phyloP scores from a whole-genome alignment of 2,888 invertebrate species.

The Drosophila lacicola region DNA sequence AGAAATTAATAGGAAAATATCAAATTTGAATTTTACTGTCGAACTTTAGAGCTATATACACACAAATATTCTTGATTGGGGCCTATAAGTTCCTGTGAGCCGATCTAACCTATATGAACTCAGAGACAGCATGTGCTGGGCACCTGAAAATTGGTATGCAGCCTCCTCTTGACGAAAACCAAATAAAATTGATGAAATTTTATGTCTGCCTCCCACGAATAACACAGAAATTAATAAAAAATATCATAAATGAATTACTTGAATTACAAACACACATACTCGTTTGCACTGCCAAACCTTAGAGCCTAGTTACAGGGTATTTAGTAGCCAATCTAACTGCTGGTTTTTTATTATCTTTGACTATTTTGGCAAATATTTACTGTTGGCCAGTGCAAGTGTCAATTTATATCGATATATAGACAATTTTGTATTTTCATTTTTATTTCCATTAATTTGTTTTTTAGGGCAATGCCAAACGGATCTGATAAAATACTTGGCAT shows the following conservation, averaged over 20 bases:
- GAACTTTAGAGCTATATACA: too few species aligned
- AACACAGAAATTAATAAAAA: too few species aligned
- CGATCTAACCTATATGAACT: neutral
- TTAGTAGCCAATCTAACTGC: neutral
- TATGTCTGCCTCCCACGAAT: neutral
- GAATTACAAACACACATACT: too few species aligned
- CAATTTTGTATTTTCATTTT: slow-evolving; percentile 30
- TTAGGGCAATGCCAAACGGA: slow-evolving; percentile 55
- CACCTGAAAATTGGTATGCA: neutral
- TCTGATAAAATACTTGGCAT: slow-evolving; percentile 70
- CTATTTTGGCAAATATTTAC: slow-evolving; percentile 62
- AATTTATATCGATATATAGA: slow-evolving; percentile 44
- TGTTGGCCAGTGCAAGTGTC: slow-evolving; percentile 51
- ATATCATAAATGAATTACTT: too few species aligned
- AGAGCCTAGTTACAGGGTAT: slow-evolving; percentile 18
- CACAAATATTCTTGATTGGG: too few species aligned
- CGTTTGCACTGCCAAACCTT: too few species aligned
- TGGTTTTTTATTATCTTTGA: slow-evolving; percentile 24
- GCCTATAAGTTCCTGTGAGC: neutral
- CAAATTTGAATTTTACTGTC: too few species aligned
- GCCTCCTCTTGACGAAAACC: neutral
- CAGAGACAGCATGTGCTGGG: neutral
- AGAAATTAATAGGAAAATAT: too few species aligned
- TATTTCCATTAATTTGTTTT: slow-evolving; percentile 44
- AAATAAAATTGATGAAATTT: neutral